These are phyloP conservation scores for human (Homo sapiens) DNA, from an alignment of 2,113 vertebrate genomes.

Conservation along the genomic window DNA sequence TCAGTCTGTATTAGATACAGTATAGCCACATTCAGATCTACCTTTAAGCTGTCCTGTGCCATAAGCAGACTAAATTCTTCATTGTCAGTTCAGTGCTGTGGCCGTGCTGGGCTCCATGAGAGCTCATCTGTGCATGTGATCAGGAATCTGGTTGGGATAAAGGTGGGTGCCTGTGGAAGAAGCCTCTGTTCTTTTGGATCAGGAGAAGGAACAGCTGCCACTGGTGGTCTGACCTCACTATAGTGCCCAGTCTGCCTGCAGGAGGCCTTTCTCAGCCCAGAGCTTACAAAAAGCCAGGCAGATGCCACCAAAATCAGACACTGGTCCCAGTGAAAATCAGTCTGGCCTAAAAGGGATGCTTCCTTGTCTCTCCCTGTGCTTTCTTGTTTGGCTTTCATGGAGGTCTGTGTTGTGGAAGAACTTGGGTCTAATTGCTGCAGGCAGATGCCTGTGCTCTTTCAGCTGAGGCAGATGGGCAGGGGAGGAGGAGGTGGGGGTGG, in stretches of 20 bases:
- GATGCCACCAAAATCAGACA: neutral
- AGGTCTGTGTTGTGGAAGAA: slow-evolving; percentile 25
- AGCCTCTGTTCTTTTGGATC: neutral
- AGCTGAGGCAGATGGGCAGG: slow-evolving; percentile 59
- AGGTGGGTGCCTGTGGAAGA: neutral
- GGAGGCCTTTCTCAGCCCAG: neutral
- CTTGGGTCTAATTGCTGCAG: slow-evolving; percentile 46
- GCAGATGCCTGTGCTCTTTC: slow-evolving; percentile 58
- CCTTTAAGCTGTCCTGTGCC: neutral
- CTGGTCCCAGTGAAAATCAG: neutral
- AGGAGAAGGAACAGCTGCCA: neutral
- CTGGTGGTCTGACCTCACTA: neutral
- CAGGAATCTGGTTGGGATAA: neutral
- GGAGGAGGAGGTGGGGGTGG: slow-evolving; percentile 58
- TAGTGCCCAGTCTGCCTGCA: neutral
- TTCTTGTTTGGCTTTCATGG: slow-evolving; percentile 3
- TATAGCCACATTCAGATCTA: neutral
- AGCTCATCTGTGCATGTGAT: too few species aligned
- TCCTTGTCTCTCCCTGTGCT: neutral
- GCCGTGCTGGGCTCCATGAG: neutral
- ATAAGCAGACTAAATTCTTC: neutral
- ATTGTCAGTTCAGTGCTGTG: neutral
- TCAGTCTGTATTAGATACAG: neutral
- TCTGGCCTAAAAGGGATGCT: neutral
- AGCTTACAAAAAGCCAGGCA: neutral